These are phyloP conservation scores for Bimastos eiseni DNA, from an alignment of 2,888 invertebrate species.

Conservation along the genomic window DNA sequence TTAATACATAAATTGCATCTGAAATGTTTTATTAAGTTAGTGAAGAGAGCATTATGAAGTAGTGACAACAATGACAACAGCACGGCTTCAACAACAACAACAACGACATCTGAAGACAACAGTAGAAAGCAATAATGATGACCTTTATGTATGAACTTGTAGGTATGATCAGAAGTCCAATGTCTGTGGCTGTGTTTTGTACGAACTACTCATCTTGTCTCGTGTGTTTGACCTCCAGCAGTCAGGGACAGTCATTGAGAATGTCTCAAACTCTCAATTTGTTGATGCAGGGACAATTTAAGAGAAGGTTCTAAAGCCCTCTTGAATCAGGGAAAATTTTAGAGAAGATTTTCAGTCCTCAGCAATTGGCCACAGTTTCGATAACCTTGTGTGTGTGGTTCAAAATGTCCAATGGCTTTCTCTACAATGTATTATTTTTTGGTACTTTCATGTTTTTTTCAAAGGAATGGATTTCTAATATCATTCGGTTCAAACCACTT, in stretches of 20 bases:
- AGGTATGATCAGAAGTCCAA: conserved; percentile 60
- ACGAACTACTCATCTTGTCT: conserved; percentile 57
- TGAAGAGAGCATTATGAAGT: too few species aligned
- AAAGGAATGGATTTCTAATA: conserved; percentile 57
- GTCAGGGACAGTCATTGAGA: too few species aligned
- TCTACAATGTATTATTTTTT: neutral
- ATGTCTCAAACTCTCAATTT: too few species aligned
- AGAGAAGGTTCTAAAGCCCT: too few species aligned
- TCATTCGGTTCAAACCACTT: conserved; percentile 60
- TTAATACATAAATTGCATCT: too few species aligned
- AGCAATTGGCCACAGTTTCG: neutral
- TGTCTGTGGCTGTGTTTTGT: conserved; percentile 60
- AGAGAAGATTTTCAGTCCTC: too few species aligned
- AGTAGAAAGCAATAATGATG: neutral
- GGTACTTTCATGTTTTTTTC: neutral
- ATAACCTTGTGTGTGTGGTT: neutral
- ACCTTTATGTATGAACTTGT: conserved; percentile 30
- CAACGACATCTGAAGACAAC: too few species aligned
- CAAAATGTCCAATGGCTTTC: neutral
- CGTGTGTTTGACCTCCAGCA: conserved; percentile 59
- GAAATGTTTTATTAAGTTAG: too few species aligned
- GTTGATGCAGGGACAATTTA: neutral
- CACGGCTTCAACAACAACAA: too few species aligned
- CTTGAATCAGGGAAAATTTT: too few species aligned
- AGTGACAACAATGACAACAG: too few species aligned